phyloP scores from a whole-genome alignment of 1,140 invertebrate species.

The Matsumurasca onukii region DNA sequence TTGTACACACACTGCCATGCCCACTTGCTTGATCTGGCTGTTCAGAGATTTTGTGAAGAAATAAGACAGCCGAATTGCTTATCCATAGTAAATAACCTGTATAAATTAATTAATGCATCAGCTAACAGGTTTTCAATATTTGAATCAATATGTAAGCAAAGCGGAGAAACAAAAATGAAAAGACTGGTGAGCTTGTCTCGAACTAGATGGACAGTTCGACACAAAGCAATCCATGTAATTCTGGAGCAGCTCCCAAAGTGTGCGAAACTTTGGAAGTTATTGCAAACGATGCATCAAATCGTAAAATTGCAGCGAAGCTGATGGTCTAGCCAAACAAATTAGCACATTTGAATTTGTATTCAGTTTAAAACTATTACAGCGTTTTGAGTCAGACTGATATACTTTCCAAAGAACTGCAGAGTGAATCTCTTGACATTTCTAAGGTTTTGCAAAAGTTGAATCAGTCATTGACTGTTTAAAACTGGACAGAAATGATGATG shows the following conservation, averaged over 20 bases:
- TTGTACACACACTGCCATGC: background rate
- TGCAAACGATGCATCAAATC: background rate
- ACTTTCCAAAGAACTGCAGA: background rate
- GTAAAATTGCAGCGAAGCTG: background rate
- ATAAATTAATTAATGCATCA: constrained; percentile 1
- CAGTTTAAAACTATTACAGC: background rate
- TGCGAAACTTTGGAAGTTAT: background rate
- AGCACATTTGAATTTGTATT: constrained; percentile 1
- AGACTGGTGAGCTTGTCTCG: background rate
- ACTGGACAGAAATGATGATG: background rate
- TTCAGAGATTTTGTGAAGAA: background rate
- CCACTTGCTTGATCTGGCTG: background rate
- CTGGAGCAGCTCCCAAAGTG: background rate
- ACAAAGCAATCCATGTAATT: constrained; percentile 1
- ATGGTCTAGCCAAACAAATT: background rate
- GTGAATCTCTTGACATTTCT: background rate
- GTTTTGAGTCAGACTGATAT: constrained; percentile 1
- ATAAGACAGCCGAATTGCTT: background rate
- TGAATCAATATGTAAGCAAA: background rate
- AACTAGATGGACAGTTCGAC: background rate
- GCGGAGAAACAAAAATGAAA: constrained; percentile 1
- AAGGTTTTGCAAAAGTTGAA: constrained; percentile 1
- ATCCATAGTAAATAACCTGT: background rate
- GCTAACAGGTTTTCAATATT: constrained; percentile 1
- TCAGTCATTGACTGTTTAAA: background rate